phyloP scores from a whole-genome alignment of 2,888 invertebrate genomes.

The Eupithecia vulgata region DNA sequence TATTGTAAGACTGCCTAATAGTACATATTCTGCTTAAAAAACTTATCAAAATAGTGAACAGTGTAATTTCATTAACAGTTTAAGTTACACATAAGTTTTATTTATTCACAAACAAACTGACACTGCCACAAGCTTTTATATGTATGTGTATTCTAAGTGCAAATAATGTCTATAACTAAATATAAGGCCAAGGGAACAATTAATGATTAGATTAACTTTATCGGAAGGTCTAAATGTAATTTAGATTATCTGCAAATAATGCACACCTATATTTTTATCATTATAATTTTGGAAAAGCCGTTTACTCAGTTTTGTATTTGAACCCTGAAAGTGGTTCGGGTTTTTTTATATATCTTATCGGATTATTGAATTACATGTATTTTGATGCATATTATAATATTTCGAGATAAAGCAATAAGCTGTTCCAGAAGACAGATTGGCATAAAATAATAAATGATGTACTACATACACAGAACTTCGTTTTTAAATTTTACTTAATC shows the following conservation, averaged over 20 bases:
- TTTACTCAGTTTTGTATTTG: neutral
- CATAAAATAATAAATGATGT: neutral
- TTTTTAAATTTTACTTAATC: conserved; percentile 50
- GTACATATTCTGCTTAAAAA: neutral
- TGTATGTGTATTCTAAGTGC: conserved; percentile 24
- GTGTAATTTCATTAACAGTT: neutral
- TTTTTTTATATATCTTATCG: conserved; percentile 6
- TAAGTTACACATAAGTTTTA: neutral
- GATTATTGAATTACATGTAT: neutral
- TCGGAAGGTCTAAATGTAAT: conserved; percentile 37
- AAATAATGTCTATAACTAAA: conserved; percentile 31
- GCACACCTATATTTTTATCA: neutral
- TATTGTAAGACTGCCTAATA: conserved; percentile 2
- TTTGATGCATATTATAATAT: neutral
- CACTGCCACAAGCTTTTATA: conserved; percentile 66
- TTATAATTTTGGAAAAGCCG: neutral
- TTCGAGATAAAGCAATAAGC: neutral
- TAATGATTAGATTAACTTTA: conserved; percentile 46
- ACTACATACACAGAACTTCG: neutral
- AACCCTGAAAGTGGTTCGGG: conserved; percentile 1
- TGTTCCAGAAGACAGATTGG: neutral
- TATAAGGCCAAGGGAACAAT: conserved; percentile 67
- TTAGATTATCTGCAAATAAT: conserved; percentile 24
- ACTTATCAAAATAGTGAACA: neutral
- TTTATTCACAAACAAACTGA: conserved; percentile 29